Evolutionary conservation across 2,888 invertebrate genomes (phyloP).

Genomic region (Caenorhabditis sp.): DNA sequence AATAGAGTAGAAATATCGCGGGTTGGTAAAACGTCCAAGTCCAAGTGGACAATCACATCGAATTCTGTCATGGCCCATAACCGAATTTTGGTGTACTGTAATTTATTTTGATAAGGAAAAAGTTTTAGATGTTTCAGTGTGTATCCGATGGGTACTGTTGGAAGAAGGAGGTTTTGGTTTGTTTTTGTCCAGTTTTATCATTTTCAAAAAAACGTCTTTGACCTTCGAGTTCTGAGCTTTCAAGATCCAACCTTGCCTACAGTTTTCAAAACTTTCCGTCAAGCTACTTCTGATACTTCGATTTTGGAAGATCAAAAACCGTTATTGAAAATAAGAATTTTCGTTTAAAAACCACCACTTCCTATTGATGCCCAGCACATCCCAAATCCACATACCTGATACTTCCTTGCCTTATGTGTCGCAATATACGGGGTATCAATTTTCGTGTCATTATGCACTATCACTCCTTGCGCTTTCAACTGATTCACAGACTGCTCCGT

Average conservation of each 20-base stretch:
- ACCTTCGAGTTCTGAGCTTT: too few relatives aligned
- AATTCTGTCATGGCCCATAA: conserved; percentile 78
- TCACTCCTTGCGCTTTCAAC: conserved; percentile 67
- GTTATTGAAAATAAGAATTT: too few relatives aligned
- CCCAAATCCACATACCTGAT: conserved; percentile 74
- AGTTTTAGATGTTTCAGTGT: background rate
- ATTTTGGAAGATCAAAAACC: too few relatives aligned
- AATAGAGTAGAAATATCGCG: conserved; percentile 71
- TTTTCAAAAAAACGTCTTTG: too few relatives aligned
- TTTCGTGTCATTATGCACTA: conserved; percentile 68
- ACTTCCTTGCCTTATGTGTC: conserved; percentile 76
- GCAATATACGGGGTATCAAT: conserved; percentile 76
- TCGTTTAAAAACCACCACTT: too few relatives aligned
- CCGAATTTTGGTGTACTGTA: conserved; percentile 80
- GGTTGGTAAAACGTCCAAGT: conserved; percentile 75
- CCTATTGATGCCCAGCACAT: too few relatives aligned
- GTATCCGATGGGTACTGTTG: background rate
- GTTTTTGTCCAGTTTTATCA: too few relatives aligned
- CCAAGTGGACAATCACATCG: conserved; percentile 73
- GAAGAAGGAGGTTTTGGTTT: too few relatives aligned
- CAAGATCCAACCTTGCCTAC: too few relatives aligned
- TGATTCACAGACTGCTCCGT: conserved; percentile 59
- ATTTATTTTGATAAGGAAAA: background rate
- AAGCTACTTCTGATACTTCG: too few relatives aligned
- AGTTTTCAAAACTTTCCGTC: too few relatives aligned